Evolutionary conservation across 2,113 vertebrate species (phyloP).

Genomic region (Spizaetus ornatus): DNA sequence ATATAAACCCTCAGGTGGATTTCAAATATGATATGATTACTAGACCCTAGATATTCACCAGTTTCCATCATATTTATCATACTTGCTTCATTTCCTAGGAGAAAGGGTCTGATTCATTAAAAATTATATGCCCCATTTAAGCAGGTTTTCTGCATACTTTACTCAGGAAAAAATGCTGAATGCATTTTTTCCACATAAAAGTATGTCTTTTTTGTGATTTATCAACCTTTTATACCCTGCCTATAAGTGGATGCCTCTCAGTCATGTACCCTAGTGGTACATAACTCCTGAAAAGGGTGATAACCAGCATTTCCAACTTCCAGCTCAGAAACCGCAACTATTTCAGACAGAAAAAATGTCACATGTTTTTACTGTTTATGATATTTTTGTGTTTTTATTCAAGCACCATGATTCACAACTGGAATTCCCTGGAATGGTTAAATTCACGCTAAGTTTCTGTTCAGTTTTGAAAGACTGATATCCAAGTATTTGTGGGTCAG

Average conservation of each 20-base stretch:
- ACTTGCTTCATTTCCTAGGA: conserved; percentile 74
- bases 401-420: not conserved
- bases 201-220: conserved; percentile 49
- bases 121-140: conserved; percentile 81
- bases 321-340: not conserved
- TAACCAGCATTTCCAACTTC: not conserved
- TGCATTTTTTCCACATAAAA: conserved; percentile 61
- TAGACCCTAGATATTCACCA: conserved; percentile 46
- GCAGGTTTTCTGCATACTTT: conserved; percentile 77
- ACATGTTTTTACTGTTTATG: not conserved
- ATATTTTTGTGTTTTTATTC: not conserved
- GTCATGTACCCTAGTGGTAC: not conserved
- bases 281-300: not conserved
- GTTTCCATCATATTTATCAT: conserved; percentile 70
- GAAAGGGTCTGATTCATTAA: conserved; percentile 77
- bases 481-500: not conserved
- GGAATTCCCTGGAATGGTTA: not conserved
- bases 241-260: not conserved
- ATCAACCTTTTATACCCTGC: conserved; percentile 47
- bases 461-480: not conserved
- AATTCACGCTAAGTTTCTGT: not conserved
- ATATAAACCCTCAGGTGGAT: conserved; percentile 49
- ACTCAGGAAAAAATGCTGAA: conserved; percentile 66
- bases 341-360: not conserved
- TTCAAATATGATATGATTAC: conserved; percentile 46